Evolutionary conservation across 1,140 invertebrate species (phyloP), one percentile per base, ranked within the genome.

Genomic region (Coboldia fuscipes): DNA sequence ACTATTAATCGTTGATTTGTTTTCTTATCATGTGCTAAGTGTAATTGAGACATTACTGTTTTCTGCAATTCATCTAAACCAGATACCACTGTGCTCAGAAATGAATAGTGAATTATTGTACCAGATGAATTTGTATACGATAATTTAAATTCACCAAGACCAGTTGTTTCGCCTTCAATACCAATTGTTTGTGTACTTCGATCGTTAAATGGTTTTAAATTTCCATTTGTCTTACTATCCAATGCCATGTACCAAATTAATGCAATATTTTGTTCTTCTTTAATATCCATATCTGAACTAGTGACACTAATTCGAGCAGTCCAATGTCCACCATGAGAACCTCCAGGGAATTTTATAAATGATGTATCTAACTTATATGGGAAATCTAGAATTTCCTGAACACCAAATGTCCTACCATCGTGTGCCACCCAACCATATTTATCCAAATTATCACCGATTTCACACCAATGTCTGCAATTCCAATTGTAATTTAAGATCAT

Each of bases 351-450:
- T 56, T 94, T 96, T 0, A 97, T 68, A 60, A 93, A 97, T 3
- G 79, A 78, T 1, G 90, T 96, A 40, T 65, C 71, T 3, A 97
- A 52, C 20, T 66, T 62, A 36, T 81, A 73, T 7, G 72, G 67
- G 10, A 70, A 65, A 48, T 98, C 92, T 12, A 70, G 53, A 36
- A 97, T 84, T 43, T 82, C 68, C 57, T 99, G 93, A 24, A 83
- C 59, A 2, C 93, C 94, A 65, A 97, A 97, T 30, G 68, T 75
- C 17, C 66, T 61, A 0, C 92, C 92, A 60, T 99, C 89, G 52
- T 97, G 92, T 40, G 83, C 68, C 3, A 75, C 51, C 93, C 93
- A 98, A 1, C 79, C 77, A 54, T 75, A 80, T 16, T 65, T 69
- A 12, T 75, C 60, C 15, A 97, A 57, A 42, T 72, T 65, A 52